These are phyloP conservation scores for Clistopyga incitator DNA, from an alignment of 2,888 invertebrate species.

Conservation along the genomic window DNA sequence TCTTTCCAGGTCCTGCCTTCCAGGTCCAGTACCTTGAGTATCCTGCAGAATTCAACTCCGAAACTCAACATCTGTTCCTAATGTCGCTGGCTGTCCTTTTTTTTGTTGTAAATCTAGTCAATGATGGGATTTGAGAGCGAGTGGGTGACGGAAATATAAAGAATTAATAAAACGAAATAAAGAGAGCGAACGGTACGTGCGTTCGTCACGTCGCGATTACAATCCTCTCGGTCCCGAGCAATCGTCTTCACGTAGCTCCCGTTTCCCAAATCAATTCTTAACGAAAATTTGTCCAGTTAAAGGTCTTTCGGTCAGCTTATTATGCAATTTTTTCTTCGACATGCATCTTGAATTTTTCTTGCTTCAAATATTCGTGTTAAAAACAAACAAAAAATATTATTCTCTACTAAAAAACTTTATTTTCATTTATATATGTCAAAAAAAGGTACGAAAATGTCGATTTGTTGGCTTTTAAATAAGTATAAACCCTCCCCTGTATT, in stretches of 20 bases:
- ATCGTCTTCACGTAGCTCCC: conserved; percentile 52
- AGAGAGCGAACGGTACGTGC: conserved; percentile 25
- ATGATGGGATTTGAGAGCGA: conserved; percentile 19
- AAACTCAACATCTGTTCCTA: conserved; percentile 78
- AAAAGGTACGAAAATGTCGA: too few species aligned
- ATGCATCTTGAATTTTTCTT: background rate
- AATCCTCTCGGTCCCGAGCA: conserved; percentile 32
- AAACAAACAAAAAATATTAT: too few species aligned
- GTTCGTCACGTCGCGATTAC: conserved; percentile 5
- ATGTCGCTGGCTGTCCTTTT: conserved; percentile 81
- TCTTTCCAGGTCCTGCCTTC: conserved; percentile 84
- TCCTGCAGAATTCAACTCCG: conserved; percentile 83
- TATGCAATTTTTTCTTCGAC: background rate
- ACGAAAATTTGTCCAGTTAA: background rate
- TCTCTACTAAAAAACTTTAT: too few species aligned
- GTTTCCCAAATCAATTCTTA: conserved; percentile 10
- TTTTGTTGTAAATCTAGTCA: conserved; percentile 58
- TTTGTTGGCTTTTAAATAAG: background rate
- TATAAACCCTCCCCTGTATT: background rate
- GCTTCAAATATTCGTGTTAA: too few species aligned
- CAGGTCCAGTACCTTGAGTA: conserved; percentile 83
- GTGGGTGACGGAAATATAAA: conserved; percentile 30
- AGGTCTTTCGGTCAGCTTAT: conserved; percentile 1
- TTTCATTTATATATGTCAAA: too few species aligned
- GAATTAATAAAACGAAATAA: conserved; percentile 16